These are phyloP conservation scores for Tolmerus cingulatus DNA, from an alignment of 2,888 invertebrate species.

Conservation along the genomic window DNA sequence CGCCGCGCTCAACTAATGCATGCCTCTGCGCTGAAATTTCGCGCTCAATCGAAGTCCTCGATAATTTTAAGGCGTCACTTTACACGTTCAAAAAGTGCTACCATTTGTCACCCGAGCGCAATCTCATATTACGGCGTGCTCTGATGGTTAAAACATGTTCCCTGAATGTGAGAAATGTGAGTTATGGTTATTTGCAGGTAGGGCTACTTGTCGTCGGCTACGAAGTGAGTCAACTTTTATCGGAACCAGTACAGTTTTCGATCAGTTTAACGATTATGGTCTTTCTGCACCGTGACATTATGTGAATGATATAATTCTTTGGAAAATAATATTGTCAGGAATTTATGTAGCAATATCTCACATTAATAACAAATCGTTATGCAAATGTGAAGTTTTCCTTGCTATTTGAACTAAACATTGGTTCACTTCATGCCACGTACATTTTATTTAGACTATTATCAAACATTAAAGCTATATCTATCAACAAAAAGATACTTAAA, in stretches of 20 bases:
- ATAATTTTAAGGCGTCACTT: constrained; percentile 25
- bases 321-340: too few species aligned
- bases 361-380: too few species aligned
- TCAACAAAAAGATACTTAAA: too few species aligned
- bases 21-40: background rate
- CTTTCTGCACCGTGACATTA: background rate
- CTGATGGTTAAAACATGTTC: background rate
- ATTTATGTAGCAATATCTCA: too few species aligned
- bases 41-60: background rate
- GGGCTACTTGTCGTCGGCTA: background rate
- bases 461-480: too few species aligned
- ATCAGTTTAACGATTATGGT: background rate
- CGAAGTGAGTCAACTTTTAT: background rate
- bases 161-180: background rate
- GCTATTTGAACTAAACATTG: too few species aligned
- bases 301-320: background rate
- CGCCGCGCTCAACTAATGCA: background rate
- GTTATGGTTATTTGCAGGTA: background rate
- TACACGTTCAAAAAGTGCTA: constrained; percentile 41
- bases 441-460: too few species aligned
- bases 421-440: too few species aligned
- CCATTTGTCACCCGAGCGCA: constrained; percentile 44
- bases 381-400: too few species aligned
- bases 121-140: background rate
- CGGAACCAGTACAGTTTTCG: background rate